These are phyloP conservation scores for Neoniphon sammara DNA, from an alignment of 2,797 vertebrate genomes.

Conservation along the genomic window DNA sequence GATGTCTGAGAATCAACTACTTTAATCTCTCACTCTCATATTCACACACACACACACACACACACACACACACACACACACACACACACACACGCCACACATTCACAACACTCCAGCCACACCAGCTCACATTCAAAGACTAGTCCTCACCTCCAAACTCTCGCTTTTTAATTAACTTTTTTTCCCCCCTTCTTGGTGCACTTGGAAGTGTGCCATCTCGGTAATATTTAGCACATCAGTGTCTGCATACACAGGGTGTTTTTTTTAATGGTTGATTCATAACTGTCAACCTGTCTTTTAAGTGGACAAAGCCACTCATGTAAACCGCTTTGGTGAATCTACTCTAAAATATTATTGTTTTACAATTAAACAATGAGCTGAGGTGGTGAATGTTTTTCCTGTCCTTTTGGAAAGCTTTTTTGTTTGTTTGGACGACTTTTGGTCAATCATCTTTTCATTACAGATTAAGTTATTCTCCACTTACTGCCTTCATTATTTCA, in stretches of 20 bases:
- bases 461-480: slow-evolving; percentile 67
- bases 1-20: slow-evolving; percentile 79
- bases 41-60: slow-evolving; percentile 30
- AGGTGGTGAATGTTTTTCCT: slow-evolving; percentile 57
- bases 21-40: slow-evolving; percentile 68
- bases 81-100: slow-evolving; percentile 56
- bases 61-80: slow-evolving; percentile 31
- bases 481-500: slow-evolving; percentile 41
- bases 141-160: slow-evolving; percentile 70
- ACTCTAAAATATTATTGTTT: slow-evolving; percentile 28
- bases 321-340: slow-evolving; percentile 37
- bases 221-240: slow-evolving; percentile 59
- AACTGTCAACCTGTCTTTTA: slow-evolving; percentile 42
- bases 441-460: slow-evolving; percentile 43
- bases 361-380: slow-evolving; percentile 24
- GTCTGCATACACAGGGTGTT: slow-evolving; percentile 46
- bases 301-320: slow-evolving; percentile 34
- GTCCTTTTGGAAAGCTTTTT: neutral
- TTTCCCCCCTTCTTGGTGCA: slow-evolving; percentile 29
- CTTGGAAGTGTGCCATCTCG: slow-evolving; percentile 48
- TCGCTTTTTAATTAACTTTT: slow-evolving; percentile 78
- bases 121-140: slow-evolving; percentile 67
- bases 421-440: slow-evolving; percentile 12
- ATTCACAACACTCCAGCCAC: slow-evolving; percentile 67
- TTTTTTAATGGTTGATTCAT: slow-evolving; percentile 44